A percentile compares a stretch with the other conserved stretches of the same genome.
Conservation (phyloP, 1,140 invertebrate genomes). For the Spodoptera litura region DNA sequence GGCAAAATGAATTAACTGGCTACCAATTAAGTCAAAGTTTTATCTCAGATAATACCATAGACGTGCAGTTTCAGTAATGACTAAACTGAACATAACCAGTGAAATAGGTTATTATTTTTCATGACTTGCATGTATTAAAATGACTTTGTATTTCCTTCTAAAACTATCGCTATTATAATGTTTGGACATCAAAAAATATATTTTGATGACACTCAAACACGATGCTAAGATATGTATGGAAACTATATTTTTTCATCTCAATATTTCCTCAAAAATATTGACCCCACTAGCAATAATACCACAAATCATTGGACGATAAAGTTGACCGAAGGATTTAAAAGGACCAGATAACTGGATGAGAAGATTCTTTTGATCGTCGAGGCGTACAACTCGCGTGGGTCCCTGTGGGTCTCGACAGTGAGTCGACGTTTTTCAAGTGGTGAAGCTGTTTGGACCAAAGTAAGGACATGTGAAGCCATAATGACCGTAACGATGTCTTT, state of each 20-base stretch:
- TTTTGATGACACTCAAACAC: too few relatives aligned
- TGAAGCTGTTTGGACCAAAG: background rate
- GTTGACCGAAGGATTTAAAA: constrained; percentile 42
- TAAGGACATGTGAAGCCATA: background rate
- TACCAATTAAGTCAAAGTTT: background rate
- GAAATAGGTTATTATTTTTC: too few relatives aligned
- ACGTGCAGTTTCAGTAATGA: too few relatives aligned
- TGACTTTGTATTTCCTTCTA: too few relatives aligned
- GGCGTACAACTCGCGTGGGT: constrained; percentile 16
- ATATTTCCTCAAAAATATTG: constrained; percentile 16
- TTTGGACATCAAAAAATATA: background rate
- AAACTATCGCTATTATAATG: too few relatives aligned
- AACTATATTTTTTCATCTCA: too few relatives aligned
- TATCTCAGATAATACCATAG: too few relatives aligned
- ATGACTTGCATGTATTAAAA: too few relatives aligned
- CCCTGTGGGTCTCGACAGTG: background rate
- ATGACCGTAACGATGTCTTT: background rate
- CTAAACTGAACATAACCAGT: too few relatives aligned
- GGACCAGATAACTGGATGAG: constrained; percentile 16
- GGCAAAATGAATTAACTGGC: background rate
- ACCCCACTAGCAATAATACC: constrained; percentile 8
- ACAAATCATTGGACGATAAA: constrained; percentile 41
- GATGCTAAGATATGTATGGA: too few relatives aligned
- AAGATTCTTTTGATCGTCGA: constrained; percentile 38
- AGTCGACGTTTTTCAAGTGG: constrained; percentile 6